A percentile compares a stretch with the other conserved stretches of the same genome.
phyloP scores from a whole-genome alignment of 1,140 invertebrate genomes.

The Coelopa frigida region DNA sequence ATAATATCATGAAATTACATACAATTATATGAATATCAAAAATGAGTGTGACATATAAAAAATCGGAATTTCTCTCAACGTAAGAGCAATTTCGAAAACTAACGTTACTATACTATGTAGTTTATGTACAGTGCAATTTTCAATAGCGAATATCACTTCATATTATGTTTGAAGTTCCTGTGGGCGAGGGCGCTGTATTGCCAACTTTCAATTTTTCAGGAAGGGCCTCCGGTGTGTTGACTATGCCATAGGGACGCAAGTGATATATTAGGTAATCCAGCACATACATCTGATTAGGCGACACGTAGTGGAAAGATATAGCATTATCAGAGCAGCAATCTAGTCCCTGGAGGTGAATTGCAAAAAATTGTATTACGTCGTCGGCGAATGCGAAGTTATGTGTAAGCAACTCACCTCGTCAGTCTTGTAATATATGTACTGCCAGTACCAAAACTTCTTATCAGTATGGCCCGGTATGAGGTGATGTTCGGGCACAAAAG shows the following conservation, averaged over 20 bases:
- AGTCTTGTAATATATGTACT: slow-evolving; percentile 86
- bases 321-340: slow-evolving; percentile 95
- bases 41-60: too few relatives aligned
- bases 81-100: background rate
- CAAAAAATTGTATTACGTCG: background rate
- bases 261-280: slow-evolving; percentile 96
- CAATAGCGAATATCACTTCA: background rate
- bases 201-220: slow-evolving; percentile 30
- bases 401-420: slow-evolving; percentile 58
- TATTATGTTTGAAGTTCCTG: background rate
- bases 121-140: slow-evolving; percentile 2
- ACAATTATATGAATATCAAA: too few relatives aligned
- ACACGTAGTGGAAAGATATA: slow-evolving; percentile 94
- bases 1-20: too few relatives aligned
- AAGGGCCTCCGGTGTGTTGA: slow-evolving; percentile 28
- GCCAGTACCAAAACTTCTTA: slow-evolving; percentile 89
- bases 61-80: background rate
- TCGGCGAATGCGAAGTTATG: background rate
- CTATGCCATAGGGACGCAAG: slow-evolving; percentile 73
- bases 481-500: slow-evolving; percentile 87
- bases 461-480: slow-evolving; percentile 75
- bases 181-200: slow-evolving; percentile 24
- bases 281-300: slow-evolving; percentile 91
- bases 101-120: too few relatives aligned
- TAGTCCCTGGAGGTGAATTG: slow-evolving; percentile 61